phyloP scores from a whole-genome alignment of 1,140 invertebrate species.

The Zaprionus lachaisei region DNA sequence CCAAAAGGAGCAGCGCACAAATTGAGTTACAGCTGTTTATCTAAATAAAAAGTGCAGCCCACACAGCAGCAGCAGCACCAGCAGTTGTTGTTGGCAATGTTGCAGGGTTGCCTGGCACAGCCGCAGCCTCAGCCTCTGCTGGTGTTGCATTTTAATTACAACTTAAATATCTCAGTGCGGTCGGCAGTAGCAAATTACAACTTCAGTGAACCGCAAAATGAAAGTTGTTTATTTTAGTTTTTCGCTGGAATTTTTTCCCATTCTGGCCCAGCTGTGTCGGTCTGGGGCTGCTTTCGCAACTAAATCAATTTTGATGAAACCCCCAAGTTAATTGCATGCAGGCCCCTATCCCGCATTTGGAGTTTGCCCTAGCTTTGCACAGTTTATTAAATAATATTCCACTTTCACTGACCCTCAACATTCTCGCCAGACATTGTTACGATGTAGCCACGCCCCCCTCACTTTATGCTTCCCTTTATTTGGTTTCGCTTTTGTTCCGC shows the following conservation, averaged over 20 bases:
- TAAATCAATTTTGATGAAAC: constrained; percentile 63
- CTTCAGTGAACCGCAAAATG: constrained; percentile 76
- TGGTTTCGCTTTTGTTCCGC: not conserved
- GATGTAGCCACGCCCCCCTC: not conserved
- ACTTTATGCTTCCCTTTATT: not conserved
- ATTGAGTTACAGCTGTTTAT: constrained; percentile 80
- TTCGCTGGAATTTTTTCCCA: constrained; percentile 30
- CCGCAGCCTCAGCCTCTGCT: constrained; percentile 31
- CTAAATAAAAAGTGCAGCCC: constrained; percentile 74
- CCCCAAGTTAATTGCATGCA: constrained; percentile 57
- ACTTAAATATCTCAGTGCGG: constrained; percentile 78
- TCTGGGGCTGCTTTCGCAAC: constrained; percentile 16
- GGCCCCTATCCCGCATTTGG: not conserved
- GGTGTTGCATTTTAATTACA: constrained; percentile 79
- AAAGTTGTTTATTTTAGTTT: constrained; percentile 73
- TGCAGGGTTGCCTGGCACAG: constrained; percentile 13
- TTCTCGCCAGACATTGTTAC: constrained; percentile 12
- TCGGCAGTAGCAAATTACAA: constrained; percentile 69
- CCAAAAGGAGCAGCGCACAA: constrained; percentile 57
- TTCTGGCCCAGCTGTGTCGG: not conserved
- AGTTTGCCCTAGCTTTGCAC: not conserved
- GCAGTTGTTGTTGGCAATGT: constrained; percentile 1
- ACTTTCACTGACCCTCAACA: constrained; percentile 43
- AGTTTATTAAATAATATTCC: constrained; percentile 61
- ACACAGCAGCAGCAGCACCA: not conserved